Evolutionary conservation across 2,113 vertebrate genomes (phyloP), one percentile per base, ranked within the genome.

Genomic region (Thermophis baileyi): DNA sequence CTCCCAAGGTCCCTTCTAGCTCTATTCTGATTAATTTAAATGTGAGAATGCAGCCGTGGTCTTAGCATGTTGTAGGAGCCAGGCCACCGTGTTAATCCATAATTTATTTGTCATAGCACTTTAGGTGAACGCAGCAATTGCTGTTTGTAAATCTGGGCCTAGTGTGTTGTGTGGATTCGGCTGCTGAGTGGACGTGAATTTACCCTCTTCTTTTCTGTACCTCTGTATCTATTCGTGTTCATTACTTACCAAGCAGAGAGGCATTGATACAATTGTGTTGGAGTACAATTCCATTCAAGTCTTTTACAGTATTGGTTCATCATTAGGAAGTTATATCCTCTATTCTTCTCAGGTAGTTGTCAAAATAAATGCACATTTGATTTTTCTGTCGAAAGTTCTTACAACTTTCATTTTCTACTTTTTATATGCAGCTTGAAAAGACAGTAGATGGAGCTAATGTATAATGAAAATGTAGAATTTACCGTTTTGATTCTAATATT

Each of bases 401-500:
- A 54, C 44, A 40, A 30, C 22, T 89, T 16, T 22, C 1, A 35
- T 10, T 60, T 60, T 24, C 1, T 87, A 25, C 10, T 14, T 85
- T 50, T 85, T 88, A 18, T 51, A 5, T 49, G 20, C 53, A 89
- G 46, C 51, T 24, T 55, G 69, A 55, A 30, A 85, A 16, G 44
- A 89, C 97, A 96, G 94, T 94, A 97, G 96, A 89, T 96, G 96
- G 96, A 95, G 97, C 96, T 97, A 90, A 95, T 94, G 90, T 95
- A 95, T 96, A 95, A 94, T 0, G 93, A 93, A 93, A 95, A 1
- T 0, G 1, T 35, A 8, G n/a, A 27, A 18, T 1, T 40, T 90
- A 91, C 90, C 57, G 2, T 60, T 91, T 53, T n/a, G 85, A 86
- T 94, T 11, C 89, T 55, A 87, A 89, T 92, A 22, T 91, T 93